Evolutionary conservation across 1,140 invertebrate species (phyloP).

Genomic region (Oedothorax gibbosus): DNA sequence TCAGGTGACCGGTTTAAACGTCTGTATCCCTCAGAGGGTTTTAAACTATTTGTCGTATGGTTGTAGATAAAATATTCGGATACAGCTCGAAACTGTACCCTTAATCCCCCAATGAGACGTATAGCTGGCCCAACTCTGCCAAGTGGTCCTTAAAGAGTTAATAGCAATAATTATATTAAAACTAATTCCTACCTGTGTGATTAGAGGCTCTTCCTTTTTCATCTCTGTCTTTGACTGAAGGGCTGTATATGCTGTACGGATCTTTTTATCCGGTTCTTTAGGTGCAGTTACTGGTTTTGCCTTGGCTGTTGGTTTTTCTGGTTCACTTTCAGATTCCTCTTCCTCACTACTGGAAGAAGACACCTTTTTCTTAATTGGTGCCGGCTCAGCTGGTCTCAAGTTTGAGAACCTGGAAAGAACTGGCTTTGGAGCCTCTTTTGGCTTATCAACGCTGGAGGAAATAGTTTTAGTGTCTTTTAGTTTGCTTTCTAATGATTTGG

Average conservation of each 20-base stretch:
- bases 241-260: not conserved
- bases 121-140: too few relatives aligned
- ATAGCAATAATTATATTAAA: too few relatives aligned
- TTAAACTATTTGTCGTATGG: too few relatives aligned
- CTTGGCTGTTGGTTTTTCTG: slow-evolving; percentile 7
- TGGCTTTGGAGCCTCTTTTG: slow-evolving; percentile 29
- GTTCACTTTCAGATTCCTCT: slow-evolving; percentile 45
- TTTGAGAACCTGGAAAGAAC: slow-evolving; percentile 41
- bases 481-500: slow-evolving; percentile 5
- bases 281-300: not conserved
- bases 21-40: too few relatives aligned
- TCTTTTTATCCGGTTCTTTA: slow-evolving; percentile 38
- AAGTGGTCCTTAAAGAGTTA: too few relatives aligned
- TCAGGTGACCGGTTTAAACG: too few relatives aligned
- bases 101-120: too few relatives aligned
- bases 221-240: slow-evolving; percentile 67
- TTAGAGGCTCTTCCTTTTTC: slow-evolving; percentile 65
- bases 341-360: slow-evolving; percentile 37
- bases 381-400: not conserved
- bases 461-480: slow-evolving; percentile 18
- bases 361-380: not conserved
- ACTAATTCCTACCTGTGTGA: too few relatives aligned
- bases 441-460: not conserved
- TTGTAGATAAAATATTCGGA: too few relatives aligned
- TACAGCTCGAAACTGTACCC: too few relatives aligned